Percentiles rank a stretch among this genome's conserved stretches.
These are phyloP conservation scores for Sandelia bainsii DNA, from an alignment of 2,797 vertebrate genomes.

Conservation along the genomic window DNA sequence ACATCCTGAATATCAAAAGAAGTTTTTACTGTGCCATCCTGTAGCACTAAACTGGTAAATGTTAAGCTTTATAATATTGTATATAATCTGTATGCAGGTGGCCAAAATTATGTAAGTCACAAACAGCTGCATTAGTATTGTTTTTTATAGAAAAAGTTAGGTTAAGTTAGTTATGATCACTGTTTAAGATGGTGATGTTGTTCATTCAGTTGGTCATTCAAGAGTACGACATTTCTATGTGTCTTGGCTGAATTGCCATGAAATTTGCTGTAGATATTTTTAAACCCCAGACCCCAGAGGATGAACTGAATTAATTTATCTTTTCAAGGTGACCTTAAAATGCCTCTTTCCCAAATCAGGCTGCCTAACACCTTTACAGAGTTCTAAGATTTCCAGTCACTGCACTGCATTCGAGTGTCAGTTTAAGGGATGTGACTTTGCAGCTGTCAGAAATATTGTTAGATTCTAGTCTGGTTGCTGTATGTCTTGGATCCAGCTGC, in stretches of 20 bases:
- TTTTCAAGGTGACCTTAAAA: background rate
- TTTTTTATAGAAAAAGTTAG: no score
- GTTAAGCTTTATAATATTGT: background rate
- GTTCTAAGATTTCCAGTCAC: background rate
- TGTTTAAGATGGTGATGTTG: background rate
- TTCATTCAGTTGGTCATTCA: background rate
- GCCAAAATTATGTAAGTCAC: background rate
- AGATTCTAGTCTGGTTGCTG: slow-evolving; percentile 32
- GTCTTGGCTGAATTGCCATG: no score
- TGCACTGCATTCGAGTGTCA: background rate
- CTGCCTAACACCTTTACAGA: background rate
- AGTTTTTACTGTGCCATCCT: background rate
- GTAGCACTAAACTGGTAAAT: background rate
- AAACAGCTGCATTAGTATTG: background rate
- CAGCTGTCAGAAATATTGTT: slow-evolving; percentile 54
- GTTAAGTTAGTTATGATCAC: no score
- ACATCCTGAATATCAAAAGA: background rate
- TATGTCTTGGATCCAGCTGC: slow-evolving; percentile 39
- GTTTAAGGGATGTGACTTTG: slow-evolving; percentile 25
- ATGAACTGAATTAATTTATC: background rate
- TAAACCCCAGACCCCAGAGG: background rate
- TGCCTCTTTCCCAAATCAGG: background rate
- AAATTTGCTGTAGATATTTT: background rate
- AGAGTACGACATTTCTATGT: no score
- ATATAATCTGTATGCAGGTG: background rate